These are phyloP conservation scores for Lepisosteus osseus DNA, from an alignment of 2,113 vertebrate species.

Conservation along the genomic window DNA sequence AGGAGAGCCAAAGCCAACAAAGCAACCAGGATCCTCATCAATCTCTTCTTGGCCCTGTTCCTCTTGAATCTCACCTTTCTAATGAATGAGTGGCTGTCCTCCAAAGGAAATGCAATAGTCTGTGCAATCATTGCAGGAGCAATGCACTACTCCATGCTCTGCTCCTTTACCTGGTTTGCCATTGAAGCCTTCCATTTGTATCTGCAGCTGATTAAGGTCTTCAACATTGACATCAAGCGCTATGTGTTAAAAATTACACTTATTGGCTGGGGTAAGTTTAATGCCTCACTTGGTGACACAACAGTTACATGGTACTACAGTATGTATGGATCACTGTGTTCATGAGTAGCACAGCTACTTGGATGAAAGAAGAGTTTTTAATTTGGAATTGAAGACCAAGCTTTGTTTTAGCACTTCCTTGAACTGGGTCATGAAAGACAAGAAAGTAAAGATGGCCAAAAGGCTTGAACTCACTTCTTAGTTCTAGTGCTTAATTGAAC, in stretches of 20 bases:
- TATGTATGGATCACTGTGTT: not conserved
- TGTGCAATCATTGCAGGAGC: constrained; percentile 57
- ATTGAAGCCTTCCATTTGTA: constrained; percentile 76
- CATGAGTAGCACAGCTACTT: too few species aligned
- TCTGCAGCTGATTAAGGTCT: constrained; percentile 57
- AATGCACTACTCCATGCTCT: constrained; percentile 76
- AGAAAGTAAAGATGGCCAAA: not conserved
- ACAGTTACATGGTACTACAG: not conserved
- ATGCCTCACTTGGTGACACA: not conserved
- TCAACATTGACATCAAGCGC: constrained; percentile 46
- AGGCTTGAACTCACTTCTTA: too few species aligned
- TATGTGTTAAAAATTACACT: constrained; percentile 70
- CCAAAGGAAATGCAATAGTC: fast-evolving
- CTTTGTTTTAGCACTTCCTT: not conserved
- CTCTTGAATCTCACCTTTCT: constrained; percentile 74
- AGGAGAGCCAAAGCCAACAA: constrained; percentile 54
- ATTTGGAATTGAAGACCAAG: not conserved
- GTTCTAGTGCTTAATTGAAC: too few species aligned
- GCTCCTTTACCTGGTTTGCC: constrained; percentile 74
- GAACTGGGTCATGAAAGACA: not conserved
- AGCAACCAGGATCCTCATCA: constrained; percentile 54
- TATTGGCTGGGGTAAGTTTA: constrained; percentile 69
- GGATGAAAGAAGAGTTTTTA: not conserved
- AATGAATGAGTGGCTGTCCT: constrained; percentile 43
- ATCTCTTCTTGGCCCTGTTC: constrained; percentile 66